phyloP scores from a whole-genome alignment of 2,888 invertebrate genomes.

The Eilema depressum region DNA sequence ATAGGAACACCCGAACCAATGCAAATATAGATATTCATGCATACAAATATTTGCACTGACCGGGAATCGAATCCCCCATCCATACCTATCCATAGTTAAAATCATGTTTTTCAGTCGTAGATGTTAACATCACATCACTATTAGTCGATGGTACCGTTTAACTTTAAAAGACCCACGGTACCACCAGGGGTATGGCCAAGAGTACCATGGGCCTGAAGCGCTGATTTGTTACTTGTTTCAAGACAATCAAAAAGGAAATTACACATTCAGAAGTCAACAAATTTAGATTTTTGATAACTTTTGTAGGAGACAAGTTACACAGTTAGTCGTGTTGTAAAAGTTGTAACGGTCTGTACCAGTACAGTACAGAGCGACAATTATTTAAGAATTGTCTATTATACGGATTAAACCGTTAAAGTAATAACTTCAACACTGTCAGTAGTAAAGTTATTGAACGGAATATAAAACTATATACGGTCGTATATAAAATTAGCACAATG shows the following conservation, averaged over 20 bases:
- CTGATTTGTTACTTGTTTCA: not conserved
- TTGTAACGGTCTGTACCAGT: conserved; percentile 31
- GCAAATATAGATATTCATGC: no score
- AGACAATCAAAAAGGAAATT: not conserved
- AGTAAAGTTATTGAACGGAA: conserved; percentile 31
- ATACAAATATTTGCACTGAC: no score
- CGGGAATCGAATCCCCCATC: no score
- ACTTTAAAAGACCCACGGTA: no score
- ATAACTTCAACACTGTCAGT: conserved; percentile 43
- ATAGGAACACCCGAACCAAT: no score
- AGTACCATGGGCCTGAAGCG: no score
- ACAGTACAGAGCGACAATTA: conserved; percentile 32
- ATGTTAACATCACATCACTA: no score
- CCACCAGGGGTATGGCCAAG: no score
- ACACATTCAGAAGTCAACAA: not conserved
- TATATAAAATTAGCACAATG: conserved; percentile 52
- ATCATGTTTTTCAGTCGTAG: no score
- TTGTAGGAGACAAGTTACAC: not conserved
- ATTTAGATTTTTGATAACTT: no score
- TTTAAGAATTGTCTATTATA: conserved; percentile 35
- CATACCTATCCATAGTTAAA: no score
- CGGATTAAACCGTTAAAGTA: conserved; percentile 49
- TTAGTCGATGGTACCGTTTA: no score
- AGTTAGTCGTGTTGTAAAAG: conserved; percentile 27
- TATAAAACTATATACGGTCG: conserved; percentile 31